Evolutionary conservation across 2,797 vertebrate genomes (phyloP), one percentile per base, ranked within the genome.

Genomic region (Acropternis orthonyx): DNA sequence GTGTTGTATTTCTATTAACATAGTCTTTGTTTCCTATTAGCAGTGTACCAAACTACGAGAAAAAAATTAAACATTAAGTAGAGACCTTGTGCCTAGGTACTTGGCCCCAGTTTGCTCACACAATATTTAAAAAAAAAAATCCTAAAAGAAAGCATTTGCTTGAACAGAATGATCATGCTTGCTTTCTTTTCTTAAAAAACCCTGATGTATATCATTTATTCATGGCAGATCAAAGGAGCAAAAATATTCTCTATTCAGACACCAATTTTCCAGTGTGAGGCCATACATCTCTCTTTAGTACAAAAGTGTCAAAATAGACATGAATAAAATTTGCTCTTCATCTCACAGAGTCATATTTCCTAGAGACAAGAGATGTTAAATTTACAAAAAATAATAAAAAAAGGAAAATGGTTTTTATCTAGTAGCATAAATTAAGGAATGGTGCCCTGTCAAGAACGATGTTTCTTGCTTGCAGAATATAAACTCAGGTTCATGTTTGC

Each of bases 321-420:
- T 56, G 74, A 93, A 94, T 85, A 93, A 92, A 95, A 94, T 85
- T 89, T 91, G 41, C 8, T 95, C n/a, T 88, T 91, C 63, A 76
- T 73, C 41, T 82, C 88, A 81, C 13, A 71, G 19, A 77, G 43
- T n/a, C 59, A 13, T 91, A 88, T 86, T 86, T 95, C 56, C 20
- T 56, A 46, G 34, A 82, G 59, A 79, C 49, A 76, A 89, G 55
- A 79, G 52, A 87, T 78, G 22, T 67, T 48, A 63, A 69, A 78
- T 24, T 67, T 62, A 51, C n/a, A 63, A 56, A 86, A 74, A 84
- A 81, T 8, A 74, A 59, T 23, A 67, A 61, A 85, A 78, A 79
- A 71, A 14, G 9, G 74, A 87, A 94, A 88, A 85, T 62, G 1
- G 2, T 71, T 92, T 95, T 88, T 55, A 63, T 71, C 71, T 79